Evolutionary conservation across 2,797 vertebrate genomes (phyloP), one percentile per base, ranked within the genome.

Genomic region (Clarias laeviceps): DNA sequence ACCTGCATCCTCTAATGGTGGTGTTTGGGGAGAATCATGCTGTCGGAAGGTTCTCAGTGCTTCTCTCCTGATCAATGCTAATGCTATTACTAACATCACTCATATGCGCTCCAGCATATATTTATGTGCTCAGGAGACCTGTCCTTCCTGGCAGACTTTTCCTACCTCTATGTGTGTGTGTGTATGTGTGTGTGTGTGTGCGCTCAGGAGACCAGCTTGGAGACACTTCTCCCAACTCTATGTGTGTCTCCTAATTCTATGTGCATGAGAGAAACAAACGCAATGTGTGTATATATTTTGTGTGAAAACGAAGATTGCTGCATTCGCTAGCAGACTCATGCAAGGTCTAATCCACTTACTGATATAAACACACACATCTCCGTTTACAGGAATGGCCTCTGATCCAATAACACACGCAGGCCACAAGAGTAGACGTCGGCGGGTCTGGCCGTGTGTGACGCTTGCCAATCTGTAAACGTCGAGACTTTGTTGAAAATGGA

Each of bases 301-400:
- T 79, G 86, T 83, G 57, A 87, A 88, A 88, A 84, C 80, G 45
- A 68, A 79, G 80, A 80, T 86, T 79, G 77, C 76, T 85, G 87
- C 74, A 90, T 89, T 50, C 85, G 90, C 90, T 91, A 84, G 89
- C 87, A 88, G 90, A 92, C 89, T 91, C 90, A 90, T 89, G 88
- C 84, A 85, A 87, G 90, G 91, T 91, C 76, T 95, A 95, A 95
- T 95, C 93, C 93, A 92, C 92, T 95, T 95, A 95, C 72, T 88
- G 91, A 91, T 91, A 93, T 93, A 93, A 94, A 94, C 94, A 94
- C 87, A 87, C 80, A 73, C 82, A 88, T 86, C 88, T 90, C 88
- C 89, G 90, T 93, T 94, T 93, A 93, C 93, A 93, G 93, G 87
- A 90, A 90, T 40, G 85, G 85, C 87, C 88, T 89, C 83, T 90